Conservation (phyloP, 2,113 vertebrate genomes). For the Syngnathus typhle region DNA sequence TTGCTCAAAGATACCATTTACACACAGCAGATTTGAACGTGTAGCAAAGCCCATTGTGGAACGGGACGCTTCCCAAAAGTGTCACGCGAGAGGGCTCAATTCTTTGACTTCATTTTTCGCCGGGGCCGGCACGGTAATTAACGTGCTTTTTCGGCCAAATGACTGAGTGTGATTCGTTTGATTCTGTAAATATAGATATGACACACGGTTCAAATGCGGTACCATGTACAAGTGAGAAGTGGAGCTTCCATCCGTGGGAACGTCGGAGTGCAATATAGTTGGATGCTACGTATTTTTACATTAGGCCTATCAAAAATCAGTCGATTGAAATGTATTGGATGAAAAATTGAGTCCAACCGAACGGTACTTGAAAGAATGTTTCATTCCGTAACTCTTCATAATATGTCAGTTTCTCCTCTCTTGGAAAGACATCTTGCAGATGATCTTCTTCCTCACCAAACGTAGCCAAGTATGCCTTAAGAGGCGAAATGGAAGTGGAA, state of each 20-base stretch:
- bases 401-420: too few relatives aligned
- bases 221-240: not conserved
- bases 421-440: too few relatives aligned
- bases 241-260: not conserved
- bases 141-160: too few relatives aligned
- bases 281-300: too few relatives aligned
- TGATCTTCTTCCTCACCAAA: too few relatives aligned
- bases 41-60: slow-evolving; percentile 1
- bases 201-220: not conserved
- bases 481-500: not conserved
- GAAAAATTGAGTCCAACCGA: too few relatives aligned
- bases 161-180: not conserved
- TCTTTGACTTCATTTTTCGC: not conserved
- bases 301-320: too few relatives aligned
- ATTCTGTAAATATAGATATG: not conserved
- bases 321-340: too few relatives aligned
- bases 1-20: slow-evolving; percentile 65
- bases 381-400: too few relatives aligned
- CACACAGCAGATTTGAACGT: slow-evolving; percentile 27
- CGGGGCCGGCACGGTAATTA: not conserved
- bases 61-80: not conserved
- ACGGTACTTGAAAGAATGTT: too few relatives aligned
- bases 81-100: not conserved
- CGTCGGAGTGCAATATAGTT: not conserved
- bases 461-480: too few relatives aligned